phyloP scores from a whole-genome alignment of 2,797 vertebrate genomes.

The Molossus molossus region DNA sequence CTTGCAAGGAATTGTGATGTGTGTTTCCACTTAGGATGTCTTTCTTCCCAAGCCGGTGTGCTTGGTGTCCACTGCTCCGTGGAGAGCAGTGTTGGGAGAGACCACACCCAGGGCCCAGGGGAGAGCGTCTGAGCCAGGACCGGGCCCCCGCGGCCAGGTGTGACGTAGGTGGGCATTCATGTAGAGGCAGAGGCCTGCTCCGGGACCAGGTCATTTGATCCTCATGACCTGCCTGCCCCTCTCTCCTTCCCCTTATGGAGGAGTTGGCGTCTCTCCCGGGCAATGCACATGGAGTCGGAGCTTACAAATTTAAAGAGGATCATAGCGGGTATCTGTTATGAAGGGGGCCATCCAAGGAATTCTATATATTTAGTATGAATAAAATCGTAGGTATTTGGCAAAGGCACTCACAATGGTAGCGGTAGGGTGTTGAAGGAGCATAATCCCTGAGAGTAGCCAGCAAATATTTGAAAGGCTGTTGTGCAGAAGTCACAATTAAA shows the following conservation, averaged over 20 bases:
- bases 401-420: background rate
- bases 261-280: background rate
- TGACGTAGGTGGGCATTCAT: too few relatives aligned
- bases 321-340: background rate
- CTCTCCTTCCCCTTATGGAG: background rate
- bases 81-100: background rate
- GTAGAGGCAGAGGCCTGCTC: background rate
- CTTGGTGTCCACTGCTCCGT: background rate
- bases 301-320: background rate
- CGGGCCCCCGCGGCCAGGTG: background rate
- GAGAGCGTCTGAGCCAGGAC: background rate
- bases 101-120: too few relatives aligned
- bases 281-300: background rate
- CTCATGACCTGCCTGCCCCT: background rate
- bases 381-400: background rate
- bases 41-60: background rate
- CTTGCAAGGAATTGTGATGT: constrained; percentile 15
- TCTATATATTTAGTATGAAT: background rate
- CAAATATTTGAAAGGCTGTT: background rate
- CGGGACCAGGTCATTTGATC: background rate
- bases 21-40: constrained; percentile 48
- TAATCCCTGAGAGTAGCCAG: background rate
- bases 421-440: background rate
- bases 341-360: background rate
- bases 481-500: background rate